These are phyloP conservation scores for Vannuccia rotundouncinata DNA, from an alignment of 2,888 invertebrate species.

Conservation along the genomic window DNA sequence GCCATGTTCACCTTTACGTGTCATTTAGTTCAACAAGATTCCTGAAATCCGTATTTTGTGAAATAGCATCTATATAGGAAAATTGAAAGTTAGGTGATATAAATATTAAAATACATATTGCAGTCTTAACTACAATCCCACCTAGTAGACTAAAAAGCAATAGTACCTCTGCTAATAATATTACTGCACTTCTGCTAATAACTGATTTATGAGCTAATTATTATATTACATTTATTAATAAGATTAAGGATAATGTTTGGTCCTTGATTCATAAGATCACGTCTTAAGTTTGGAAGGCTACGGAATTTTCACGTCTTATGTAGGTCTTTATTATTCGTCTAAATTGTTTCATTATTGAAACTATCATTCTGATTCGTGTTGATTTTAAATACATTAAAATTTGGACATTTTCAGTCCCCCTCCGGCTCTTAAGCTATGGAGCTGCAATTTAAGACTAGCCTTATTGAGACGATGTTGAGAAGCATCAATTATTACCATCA, in stretches of 20 bases:
- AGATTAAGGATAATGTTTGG: not conserved
- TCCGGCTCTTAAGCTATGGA: too few relatives aligned
- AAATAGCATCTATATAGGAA: not conserved
- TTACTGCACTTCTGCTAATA: not conserved
- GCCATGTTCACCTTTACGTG: too few relatives aligned
- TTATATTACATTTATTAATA: not conserved
- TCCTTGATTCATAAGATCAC: not conserved
- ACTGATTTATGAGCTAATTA: not conserved
- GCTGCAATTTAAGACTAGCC: not conserved
- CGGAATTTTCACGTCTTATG: not conserved
- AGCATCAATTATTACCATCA: not conserved
- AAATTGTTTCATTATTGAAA: not conserved
- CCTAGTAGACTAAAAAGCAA: not conserved
- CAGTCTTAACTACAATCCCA: not conserved
- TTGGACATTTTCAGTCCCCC: not conserved
- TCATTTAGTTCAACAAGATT: too few relatives aligned
- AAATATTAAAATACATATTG: too few relatives aligned
- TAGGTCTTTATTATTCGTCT: not conserved
- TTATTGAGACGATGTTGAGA: not conserved
- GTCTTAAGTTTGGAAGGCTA: not conserved
- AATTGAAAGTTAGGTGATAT: too few relatives aligned
- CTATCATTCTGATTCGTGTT: not conserved
- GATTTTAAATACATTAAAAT: not conserved
- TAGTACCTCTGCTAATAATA: not conserved
- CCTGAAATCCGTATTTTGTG: too few relatives aligned